Evolutionary conservation across 2,113 vertebrate species (phyloP), one percentile per base, ranked within the genome.

Genomic region (Manacus vitellinus): DNA sequence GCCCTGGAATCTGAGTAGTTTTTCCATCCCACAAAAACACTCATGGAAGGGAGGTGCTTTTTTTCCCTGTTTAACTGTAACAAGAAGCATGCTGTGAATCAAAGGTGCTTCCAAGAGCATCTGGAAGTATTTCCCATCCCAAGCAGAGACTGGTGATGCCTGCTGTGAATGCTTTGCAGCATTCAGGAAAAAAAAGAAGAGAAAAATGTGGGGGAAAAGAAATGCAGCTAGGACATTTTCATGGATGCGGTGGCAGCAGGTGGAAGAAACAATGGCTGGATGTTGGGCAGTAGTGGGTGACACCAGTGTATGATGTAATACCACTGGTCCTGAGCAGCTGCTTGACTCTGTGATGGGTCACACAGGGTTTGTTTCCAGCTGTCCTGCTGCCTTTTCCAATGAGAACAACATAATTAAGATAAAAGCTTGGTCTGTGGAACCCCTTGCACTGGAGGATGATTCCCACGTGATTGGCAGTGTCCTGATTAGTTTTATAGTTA

Each of bases 31-130:
- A 71, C 75, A 70, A 51, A 96, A 97, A 77, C 51, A 59, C 39
- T 70, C 16, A 33, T 55, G 65, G 63, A 90, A 90, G 27, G 88
- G 88, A 93, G 88, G 67, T 82, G 59, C 18, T 79, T 96, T 95
- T 79, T 63, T 91, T 62, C 66, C 62, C 62, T 22, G 33, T 59
- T 94, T 85, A 82, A 81, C 61, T 65, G 47, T 61, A 95, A 54
- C 58, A 76, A 72, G 52, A 70, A 91, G 17, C 77, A 43, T 41
- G 79, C 72, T 96, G 75, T 86, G 92, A 88, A 83, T 74, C 51
- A 85, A 94, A 93, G 89, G 92, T 93, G 63, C 78, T 90, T 94
- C 94, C 93, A 97, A 92, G 49, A 85, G 51, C 82, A 90, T 96
- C 92, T 96, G 93, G 88, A 95, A 96, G 25, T 83, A 58, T 86